Evolutionary conservation across 2,113 vertebrate genomes (phyloP).

Genomic region (Tringa solitaria): DNA sequence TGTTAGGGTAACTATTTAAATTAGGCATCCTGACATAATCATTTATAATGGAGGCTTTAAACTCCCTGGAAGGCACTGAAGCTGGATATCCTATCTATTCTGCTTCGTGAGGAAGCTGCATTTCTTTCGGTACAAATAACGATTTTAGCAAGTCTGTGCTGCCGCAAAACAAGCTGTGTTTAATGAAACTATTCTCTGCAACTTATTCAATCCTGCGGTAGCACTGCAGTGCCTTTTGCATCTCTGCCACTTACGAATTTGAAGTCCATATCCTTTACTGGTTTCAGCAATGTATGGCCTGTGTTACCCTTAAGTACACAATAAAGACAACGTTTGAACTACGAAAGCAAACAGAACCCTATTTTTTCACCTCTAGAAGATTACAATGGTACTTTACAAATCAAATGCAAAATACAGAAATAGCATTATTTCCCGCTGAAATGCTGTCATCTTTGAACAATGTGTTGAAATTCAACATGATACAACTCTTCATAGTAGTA

Average conservation of each 20-base stretch:
- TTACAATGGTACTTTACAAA: not conserved
- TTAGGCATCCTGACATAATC: not conserved
- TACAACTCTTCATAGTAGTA: not conserved
- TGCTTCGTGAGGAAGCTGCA: not conserved
- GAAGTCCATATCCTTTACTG: not conserved
- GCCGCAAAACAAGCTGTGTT: not conserved
- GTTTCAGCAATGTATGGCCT: not conserved
- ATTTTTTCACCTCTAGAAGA: not conserved
- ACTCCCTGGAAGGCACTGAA: not conserved
- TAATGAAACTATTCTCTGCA: not conserved
- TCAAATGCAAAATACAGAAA: slow-evolving; percentile 5
- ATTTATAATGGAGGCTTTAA: not conserved
- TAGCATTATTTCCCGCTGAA: not conserved
- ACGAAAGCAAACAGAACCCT: not conserved
- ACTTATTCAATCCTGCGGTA: not conserved
- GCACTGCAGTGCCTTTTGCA: not conserved
- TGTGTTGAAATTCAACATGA: slow-evolving; percentile 28
- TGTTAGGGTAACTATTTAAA: slow-evolving; percentile 56
- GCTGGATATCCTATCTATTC: not conserved
- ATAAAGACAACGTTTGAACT: not conserved
- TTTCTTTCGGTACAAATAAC: not conserved
- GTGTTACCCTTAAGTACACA: not conserved
- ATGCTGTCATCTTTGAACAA: slow-evolving; percentile 29
- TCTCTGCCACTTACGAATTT: not conserved
- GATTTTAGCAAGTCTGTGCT: not conserved